phyloP scores from a whole-genome alignment of 2,113 vertebrate genomes.

The Erythrocercus mccallii region DNA sequence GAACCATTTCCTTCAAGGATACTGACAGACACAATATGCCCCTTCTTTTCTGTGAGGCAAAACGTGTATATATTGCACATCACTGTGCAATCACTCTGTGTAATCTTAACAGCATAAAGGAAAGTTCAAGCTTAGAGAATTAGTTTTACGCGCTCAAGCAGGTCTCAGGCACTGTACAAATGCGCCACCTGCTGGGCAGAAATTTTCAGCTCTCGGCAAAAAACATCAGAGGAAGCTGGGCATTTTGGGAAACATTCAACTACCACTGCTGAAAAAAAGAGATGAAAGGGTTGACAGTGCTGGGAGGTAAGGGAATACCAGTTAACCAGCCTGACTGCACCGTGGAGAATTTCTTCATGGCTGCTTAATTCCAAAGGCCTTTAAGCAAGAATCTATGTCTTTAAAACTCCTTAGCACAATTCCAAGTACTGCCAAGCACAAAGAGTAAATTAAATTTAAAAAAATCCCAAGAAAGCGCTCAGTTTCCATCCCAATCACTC shows the following conservation, averaged over 20 bases:
- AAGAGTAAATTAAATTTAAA: not conserved
- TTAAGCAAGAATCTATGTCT: not conserved
- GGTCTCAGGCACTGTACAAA: not conserved
- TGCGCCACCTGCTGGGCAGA: constrained; percentile 27
- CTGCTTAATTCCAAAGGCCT: not conserved
- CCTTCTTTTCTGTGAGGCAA: not conserved
- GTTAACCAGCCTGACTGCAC: not conserved
- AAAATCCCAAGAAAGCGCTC: not conserved
- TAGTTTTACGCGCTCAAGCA: not conserved
- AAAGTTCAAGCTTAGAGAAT: not conserved
- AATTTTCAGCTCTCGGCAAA: not conserved
- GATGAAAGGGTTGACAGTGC: not conserved
- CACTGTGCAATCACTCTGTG: not conserved
- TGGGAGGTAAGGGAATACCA: not conserved
- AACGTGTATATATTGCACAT: not conserved
- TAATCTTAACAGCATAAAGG: not conserved
- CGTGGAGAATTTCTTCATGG: not conserved
- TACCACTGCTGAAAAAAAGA: not conserved
- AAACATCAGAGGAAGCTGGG: not conserved
- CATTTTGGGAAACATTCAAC: not conserved
- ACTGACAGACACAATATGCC: not conserved
- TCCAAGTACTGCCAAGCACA: not conserved
- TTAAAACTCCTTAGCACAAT: not conserved
- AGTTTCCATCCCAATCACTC: not conserved
- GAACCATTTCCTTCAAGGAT: not conserved